Base-by-base conservation (phyloP, 2,888 invertebrate genomes). In the Polydrusus pterygomalis region DNA sequence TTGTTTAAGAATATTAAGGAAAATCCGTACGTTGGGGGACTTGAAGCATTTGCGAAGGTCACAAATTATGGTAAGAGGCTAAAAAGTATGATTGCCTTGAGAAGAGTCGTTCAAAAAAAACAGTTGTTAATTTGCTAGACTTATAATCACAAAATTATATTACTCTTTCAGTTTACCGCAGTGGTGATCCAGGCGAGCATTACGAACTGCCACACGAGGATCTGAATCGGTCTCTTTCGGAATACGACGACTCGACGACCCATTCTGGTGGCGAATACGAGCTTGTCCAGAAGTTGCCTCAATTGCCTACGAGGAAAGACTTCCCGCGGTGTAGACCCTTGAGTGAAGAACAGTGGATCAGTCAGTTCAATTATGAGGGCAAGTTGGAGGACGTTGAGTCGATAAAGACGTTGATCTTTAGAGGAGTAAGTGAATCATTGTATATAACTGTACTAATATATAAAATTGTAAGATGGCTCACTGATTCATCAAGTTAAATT, bases 41-140 rank as follows among this genome's bases (percentile, higher is more conserved):
- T 96, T 89, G 95, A 94, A 83, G 94, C 96, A 0, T 96, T 97
- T 87, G 93, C 96, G 25, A 96, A 96, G 88, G 91, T 97, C 25
- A 94, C 95, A 11, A 94, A 95, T 87, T 93, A 94, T 84, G 92
- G 91, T 89, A 90, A 91, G 88, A 72, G n/a, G n/a, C n/a, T n/a
- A n/a, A n/a, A n/a, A n/a, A n/a, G 25, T 25, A 25, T 3, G 25
- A 25, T 25, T 25, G 25, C 25, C 1, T 5, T 25, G 25, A n/a
- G 25, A 25, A 25, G 5, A 3, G 5, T 25, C 5, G 25, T 25
- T 25, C 25, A 25, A 5, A 40, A 40, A 9, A 40, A n/a, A n/a
- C n/a, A n/a, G n/a, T n/a, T n/a, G n/a, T n/a, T n/a, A n/a, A n/a
- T n/a, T n/a, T n/a, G n/a, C n/a, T n/a, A n/a, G n/a, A n/a, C n/a